phyloP scores from a whole-genome alignment of 1,140 invertebrate species.

The Diabrotica virgifera region DNA sequence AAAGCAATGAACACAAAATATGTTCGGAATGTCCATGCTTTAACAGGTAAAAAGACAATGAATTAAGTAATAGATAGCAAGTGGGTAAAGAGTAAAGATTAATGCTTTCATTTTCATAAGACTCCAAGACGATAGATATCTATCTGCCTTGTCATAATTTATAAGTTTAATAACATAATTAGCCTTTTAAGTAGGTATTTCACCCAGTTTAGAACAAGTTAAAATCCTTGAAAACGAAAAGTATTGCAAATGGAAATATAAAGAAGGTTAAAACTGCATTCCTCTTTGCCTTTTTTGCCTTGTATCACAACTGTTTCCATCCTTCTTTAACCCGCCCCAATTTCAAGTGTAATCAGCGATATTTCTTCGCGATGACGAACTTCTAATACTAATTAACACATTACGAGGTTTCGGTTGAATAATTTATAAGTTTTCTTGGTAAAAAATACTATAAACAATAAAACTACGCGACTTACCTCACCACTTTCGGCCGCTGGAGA shows the following conservation, averaged over 20 bases:
- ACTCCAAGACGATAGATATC: neutral
- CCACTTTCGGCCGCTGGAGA: constrained; percentile 85
- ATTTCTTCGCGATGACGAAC: neutral
- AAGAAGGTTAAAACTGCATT: constrained; percentile 23
- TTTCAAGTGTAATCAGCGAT: neutral
- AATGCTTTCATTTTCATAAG: too few relatives aligned
- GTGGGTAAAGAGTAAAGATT: neutral
- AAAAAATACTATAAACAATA: constrained; percentile 14
- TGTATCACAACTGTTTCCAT: constrained; percentile 2
- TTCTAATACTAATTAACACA: neutral
- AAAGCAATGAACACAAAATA: neutral
- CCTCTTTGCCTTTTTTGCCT: constrained; percentile 14
- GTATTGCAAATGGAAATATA: constrained; percentile 9
- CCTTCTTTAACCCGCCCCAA: constrained; percentile 10
- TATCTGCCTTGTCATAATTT: neutral
- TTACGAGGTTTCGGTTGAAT: neutral
- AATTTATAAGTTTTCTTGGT: neutral
- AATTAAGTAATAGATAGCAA: neutral
- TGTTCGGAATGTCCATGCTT: neutral
- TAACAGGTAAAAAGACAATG: neutral
- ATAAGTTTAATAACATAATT: constrained; percentile 1
- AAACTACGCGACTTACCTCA: constrained; percentile 64
- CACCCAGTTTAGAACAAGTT: neutral
- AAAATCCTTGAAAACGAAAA: constrained; percentile 5
- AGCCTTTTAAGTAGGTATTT: neutral